Conservation (phyloP, 2,888 invertebrate genomes). For the Tetheella fluctuosa region DNA sequence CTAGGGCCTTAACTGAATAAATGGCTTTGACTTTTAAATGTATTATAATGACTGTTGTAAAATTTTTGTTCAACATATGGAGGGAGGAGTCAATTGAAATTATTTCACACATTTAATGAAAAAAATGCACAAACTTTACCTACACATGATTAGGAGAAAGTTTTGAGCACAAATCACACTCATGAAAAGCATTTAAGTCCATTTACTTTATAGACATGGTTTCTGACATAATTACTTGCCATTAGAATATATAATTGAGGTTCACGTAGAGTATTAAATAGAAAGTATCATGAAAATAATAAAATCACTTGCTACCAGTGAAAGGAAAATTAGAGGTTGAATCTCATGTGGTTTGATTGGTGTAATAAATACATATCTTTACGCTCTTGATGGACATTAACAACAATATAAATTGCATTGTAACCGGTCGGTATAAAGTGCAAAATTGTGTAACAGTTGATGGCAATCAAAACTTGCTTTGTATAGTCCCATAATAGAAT, state of each 20-base stretch:
- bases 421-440: slow-evolving; percentile 17
- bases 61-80: no score
- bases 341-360: slow-evolving; percentile 57
- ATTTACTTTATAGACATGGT: slow-evolving; percentile 18
- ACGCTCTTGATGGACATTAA: not conserved
- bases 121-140: not conserved
- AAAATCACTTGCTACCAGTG: slow-evolving; percentile 65
- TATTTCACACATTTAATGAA: not conserved
- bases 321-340: slow-evolving; percentile 71
- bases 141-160: slow-evolving; percentile 6
- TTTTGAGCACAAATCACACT: not conserved
- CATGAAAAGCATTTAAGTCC: not conserved
- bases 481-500: slow-evolving; percentile 21
- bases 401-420: slow-evolving; percentile 9
- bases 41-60: no score
- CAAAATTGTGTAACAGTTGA: slow-evolving; percentile 12
- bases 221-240: slow-evolving; percentile 31
- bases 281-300: slow-evolving; percentile 74
- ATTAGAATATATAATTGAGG: slow-evolving; percentile 55
- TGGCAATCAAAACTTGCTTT: not conserved
- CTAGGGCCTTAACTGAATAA: no score
- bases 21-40: no score
- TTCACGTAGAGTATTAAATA: slow-evolving; percentile 70
- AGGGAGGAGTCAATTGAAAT: no score
- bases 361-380: slow-evolving; percentile 39